A percentile compares a stretch with the other conserved stretches of the same genome.
Evolutionary conservation across 2,888 invertebrate species (phyloP).

Genomic region (Cephus runcator): DNA sequence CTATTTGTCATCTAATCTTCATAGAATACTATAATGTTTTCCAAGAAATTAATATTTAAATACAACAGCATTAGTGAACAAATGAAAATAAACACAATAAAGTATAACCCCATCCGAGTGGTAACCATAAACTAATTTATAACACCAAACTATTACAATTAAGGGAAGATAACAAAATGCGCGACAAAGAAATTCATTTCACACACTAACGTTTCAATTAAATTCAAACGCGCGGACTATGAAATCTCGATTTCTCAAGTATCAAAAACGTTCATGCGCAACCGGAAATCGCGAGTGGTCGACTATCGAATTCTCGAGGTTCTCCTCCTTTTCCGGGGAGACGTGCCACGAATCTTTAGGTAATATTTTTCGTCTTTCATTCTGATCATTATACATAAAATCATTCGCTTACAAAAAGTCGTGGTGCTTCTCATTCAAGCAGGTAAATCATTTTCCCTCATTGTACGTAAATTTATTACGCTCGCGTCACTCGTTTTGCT

Average conservation of each 20-base stretch:
- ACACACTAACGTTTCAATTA: not conserved
- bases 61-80: not conserved
- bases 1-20: not conserved
- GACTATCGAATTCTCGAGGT: slow-evolving; percentile 37
- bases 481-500: not conserved
- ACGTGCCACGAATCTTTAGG: slow-evolving; percentile 52
- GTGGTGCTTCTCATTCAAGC: slow-evolving; percentile 37
- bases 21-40: not conserved
- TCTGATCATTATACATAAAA: slow-evolving; percentile 45
- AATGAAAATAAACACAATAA: not conserved
- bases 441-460: slow-evolving; percentile 30
- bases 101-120: not conserved
- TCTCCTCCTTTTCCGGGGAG: slow-evolving; percentile 58
- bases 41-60: not conserved
- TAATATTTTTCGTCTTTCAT: slow-evolving; percentile 61
- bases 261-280: slow-evolving; percentile 13
- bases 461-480: slow-evolving; percentile 9
- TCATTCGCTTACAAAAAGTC: slow-evolving; percentile 33
- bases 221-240: not conserved
- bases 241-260: not conserved
- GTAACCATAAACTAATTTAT: not conserved
- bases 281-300: slow-evolving; percentile 35
- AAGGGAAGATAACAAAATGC: not conserved
- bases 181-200: not conserved
- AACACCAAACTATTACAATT: not conserved